Base-by-base conservation (phyloP, 2,888 invertebrate species). In the Strigamia crassipes region DNA sequence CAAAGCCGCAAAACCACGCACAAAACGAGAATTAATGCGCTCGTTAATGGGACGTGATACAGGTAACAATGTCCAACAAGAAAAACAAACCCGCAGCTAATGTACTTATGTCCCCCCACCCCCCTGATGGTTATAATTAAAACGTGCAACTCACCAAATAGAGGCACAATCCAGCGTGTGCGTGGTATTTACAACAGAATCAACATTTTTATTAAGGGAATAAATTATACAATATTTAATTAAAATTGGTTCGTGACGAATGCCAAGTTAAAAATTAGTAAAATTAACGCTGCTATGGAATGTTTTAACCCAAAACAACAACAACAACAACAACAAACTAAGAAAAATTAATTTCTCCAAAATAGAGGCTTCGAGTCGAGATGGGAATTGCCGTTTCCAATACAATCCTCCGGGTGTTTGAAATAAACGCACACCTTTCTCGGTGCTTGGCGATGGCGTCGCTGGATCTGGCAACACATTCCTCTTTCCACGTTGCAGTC, bases 391-490 rank as follows among this genome's bases (percentile, higher is more conserved):
- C 51, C 51, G 10, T 94, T 93, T 0, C 94, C 95, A 86, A 96
- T 94, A 90, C 96, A 96, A 23, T 94, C 93, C 79, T 95, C 89
- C 0, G 95, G 94, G 86, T 95, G 95, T 87, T 94, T 94, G 92
- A 95, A 96, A 89, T 95, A 96, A n/a, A 94, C 94, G 89, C 96
- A 96, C 84, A 94, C 94, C 92, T 94, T 94, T 88, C 95, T 91
- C 0, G 95, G 92, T 84, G 93, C 92, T 89, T 94, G 94, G 73
- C 95, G 91, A 88, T 96, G 95, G 85, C 95, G 92, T 84, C 95
- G 91, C 86, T 95, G 94, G 86, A 95, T 89, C 89, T 95, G 94
- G 89, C 96, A 96, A 89, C 96, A 96, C 82, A 96, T 90, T 27
- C 95, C 95, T 81, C 94, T 91, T 82, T 92, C 91, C 85, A 95